Evolutionary conservation across 2,113 vertebrate genomes (phyloP), one percentile per base, ranked within the genome.

Genomic region (Myotis yumanensis): DNA sequence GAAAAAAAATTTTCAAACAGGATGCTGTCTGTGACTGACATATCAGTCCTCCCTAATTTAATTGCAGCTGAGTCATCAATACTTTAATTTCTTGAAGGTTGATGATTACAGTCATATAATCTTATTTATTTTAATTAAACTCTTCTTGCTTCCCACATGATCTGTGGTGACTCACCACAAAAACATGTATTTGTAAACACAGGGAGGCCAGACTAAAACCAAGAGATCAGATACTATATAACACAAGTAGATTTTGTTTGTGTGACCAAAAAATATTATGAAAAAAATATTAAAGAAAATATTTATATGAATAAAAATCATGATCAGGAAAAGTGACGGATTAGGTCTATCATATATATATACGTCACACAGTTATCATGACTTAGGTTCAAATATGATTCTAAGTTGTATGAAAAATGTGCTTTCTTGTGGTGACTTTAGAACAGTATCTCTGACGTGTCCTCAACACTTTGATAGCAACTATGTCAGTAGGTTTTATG

Each of bases 81-180:
- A 93, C 71, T 86, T 96, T 79, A 93, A 23, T 86, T 95, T 80
- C 86, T 82, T 95, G 14, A 40, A 94, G 43, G 83, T 22, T 76
- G 75, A 66, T 46, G n/a, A 96, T 89, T 80, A 83, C 5, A 75
- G 72, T 51, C 48, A 84, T 46, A 51, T 23, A 23, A 75, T 71
- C 64, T 86, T 95, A 93, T 84, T 95, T 94, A 86, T 86, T 97
- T 96, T 95, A 94, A 96, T 94, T 96, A 95, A 89, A 87, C 11
- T 51, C 37, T 4, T 52, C 25, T 84, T 71, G 43, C 71, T 93
- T 93, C 92, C 92, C 68, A 81, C 46, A 68, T 85, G 52, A 80
- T 86, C 75, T 89, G 46, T 83, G 52, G 8, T 76, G 43, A 91
- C 57, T 90, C 86, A 91, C 28, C 37, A 75, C 37, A 83, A 90